These are phyloP conservation scores for Campoletis raptor DNA, from an alignment of 2,888 invertebrate species.

Conservation along the genomic window DNA sequence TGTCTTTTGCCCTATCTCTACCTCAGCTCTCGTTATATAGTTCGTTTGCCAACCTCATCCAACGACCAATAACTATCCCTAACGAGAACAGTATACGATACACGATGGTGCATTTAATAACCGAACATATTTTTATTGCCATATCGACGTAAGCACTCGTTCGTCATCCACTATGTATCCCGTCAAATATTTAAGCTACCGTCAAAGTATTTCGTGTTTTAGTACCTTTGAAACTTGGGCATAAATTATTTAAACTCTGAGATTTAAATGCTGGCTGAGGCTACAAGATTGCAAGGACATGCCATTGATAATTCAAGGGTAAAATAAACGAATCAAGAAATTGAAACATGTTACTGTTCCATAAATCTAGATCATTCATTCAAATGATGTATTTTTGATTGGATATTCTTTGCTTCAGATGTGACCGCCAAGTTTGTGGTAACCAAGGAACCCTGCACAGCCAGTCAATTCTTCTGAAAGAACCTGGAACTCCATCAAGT, in stretches of 20 bases:
- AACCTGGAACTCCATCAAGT: slow-evolving; percentile 62
- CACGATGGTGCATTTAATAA: slow-evolving; percentile 43
- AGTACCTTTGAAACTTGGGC: not conserved
- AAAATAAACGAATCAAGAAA: not conserved
- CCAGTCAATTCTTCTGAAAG: slow-evolving; percentile 69
- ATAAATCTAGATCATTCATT: no score
- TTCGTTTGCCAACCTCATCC: slow-evolving; percentile 33
- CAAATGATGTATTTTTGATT: not conserved
- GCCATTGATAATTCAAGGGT: not conserved
- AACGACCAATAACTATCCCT: slow-evolving; percentile 55
- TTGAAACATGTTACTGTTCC: not conserved
- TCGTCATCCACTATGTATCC: not conserved
- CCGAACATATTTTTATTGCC: slow-evolving; percentile 53
- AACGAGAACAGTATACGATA: slow-evolving; percentile 63
- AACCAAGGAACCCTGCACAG: not conserved
- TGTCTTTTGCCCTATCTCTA: slow-evolving; percentile 21
- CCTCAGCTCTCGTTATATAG: slow-evolving; percentile 48
- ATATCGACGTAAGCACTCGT: not conserved
- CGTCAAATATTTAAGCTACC: slow-evolving; percentile 57
- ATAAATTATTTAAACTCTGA: not conserved
- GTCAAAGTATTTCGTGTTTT: not conserved
- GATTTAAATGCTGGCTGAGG: not conserved
- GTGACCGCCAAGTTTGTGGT: not conserved
- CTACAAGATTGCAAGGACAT: not conserved
- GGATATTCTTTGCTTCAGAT: not conserved